phyloP scores from a whole-genome alignment of 1,140 invertebrate species.

The Parasteatoda tepidariorum region DNA sequence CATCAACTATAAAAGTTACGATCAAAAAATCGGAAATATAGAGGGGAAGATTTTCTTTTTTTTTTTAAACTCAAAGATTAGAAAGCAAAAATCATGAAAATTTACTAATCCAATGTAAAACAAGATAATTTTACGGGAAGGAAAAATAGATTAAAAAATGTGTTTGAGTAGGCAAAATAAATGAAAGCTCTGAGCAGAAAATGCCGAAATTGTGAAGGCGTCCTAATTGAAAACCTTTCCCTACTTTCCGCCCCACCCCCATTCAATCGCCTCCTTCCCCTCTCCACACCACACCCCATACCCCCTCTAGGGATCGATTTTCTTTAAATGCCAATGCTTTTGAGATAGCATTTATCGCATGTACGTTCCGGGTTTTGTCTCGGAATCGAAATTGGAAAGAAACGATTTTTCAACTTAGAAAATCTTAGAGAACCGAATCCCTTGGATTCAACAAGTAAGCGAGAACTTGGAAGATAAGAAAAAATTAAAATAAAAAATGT shows the following conservation, averaged over 20 bases:
- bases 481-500: conserved; percentile 13
- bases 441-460: conserved; percentile 49
- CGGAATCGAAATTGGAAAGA: conserved; percentile 52
- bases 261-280: neutral
- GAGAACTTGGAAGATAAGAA: conserved; percentile 2
- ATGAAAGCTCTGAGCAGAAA: conserved; percentile 38
- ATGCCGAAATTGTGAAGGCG: conserved; percentile 55
- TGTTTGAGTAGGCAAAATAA: conserved; percentile 50
- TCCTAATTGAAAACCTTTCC: conserved; percentile 56
- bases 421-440: neutral
- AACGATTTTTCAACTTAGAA: conserved; percentile 50
- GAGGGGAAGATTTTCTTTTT: neutral
- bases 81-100: neutral
- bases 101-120: neutral
- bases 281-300: neutral
- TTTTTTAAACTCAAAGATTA: neutral
- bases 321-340: conserved; percentile 56
- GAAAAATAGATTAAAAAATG: conserved; percentile 15
- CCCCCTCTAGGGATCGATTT: conserved; percentile 42
- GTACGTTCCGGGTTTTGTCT: conserved; percentile 38
- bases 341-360: conserved; percentile 55
- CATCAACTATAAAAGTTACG: too few relatives aligned
- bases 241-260: neutral
- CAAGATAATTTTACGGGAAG: conserved; percentile 13
- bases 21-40: too few relatives aligned